Conservation (phyloP, 1,140 invertebrate species). For the Rhyacophila brunnea region DNA sequence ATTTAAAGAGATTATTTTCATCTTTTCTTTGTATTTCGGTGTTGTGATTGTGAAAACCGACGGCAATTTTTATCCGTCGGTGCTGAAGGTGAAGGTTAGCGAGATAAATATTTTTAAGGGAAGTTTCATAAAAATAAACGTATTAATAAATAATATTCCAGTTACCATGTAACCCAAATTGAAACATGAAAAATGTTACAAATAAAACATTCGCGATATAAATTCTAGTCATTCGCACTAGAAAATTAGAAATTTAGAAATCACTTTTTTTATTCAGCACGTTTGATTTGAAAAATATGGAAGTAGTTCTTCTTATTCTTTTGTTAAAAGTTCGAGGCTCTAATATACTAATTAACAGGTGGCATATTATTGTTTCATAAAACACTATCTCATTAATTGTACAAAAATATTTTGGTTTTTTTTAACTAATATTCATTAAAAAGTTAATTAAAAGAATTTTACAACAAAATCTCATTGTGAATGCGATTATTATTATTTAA, state of each 20-base stretch:
- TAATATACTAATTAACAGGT: conserved; percentile 7
- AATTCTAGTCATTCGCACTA: conserved; percentile 35
- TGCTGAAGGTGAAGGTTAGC: too few species aligned
- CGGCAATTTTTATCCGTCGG: too few species aligned
- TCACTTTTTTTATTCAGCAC: not conserved
- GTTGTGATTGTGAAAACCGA: conserved; percentile 7
- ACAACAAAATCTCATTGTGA: too few species aligned
- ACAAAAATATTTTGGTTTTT: conserved; percentile 4
- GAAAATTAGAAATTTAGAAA: conserved; percentile 31
- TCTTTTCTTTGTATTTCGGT: conserved; percentile 8
- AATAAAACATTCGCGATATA: conserved; percentile 33
- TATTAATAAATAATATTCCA: conserved; percentile 12
- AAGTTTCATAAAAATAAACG: conserved; percentile 14
- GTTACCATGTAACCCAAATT: conserved; percentile 35
- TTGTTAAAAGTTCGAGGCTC: not conserved
- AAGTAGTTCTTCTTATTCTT: not conserved
- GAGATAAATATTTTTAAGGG: conserved; percentile 6
- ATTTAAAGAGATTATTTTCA: conserved; percentile 12
- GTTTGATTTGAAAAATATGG: not conserved
- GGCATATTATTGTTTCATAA: conserved; percentile 8
- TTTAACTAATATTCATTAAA: not conserved
- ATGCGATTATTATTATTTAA: too few species aligned
- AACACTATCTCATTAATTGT: too few species aligned
- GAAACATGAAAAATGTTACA: conserved; percentile 30
- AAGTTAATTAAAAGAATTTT: too few species aligned